Percentiles rank a stretch among this genome's conserved stretches.
Conservation (phyloP, 1,140 invertebrate genomes). For the Diploscapter pachys region DNA sequence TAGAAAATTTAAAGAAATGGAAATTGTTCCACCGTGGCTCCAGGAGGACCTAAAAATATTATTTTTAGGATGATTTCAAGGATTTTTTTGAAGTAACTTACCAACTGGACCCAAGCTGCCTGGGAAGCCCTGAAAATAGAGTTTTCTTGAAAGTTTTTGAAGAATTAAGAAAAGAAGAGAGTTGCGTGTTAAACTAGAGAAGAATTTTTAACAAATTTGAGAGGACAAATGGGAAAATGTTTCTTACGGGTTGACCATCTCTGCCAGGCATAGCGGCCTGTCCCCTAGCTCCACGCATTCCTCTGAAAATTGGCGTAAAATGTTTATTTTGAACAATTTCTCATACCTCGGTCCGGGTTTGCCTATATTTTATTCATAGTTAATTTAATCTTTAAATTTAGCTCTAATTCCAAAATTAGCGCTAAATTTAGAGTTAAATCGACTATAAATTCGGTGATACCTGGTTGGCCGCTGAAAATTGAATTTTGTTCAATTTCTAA, state of each 20-base stretch:
- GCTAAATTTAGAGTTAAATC: not conserved
- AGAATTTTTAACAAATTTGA: too few relatives aligned
- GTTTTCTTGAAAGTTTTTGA: too few relatives aligned
- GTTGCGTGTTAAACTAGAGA: too few relatives aligned
- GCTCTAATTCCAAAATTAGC: constrained; percentile 28
- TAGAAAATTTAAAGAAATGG: too few relatives aligned
- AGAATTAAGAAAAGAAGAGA: too few relatives aligned
- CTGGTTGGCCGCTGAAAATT: not conserved
- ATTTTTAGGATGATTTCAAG: constrained; percentile 32
- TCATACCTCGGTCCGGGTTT: constrained; percentile 19
- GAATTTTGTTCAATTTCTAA: not conserved
- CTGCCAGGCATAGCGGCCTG: constrained; percentile 32
- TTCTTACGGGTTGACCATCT: constrained; percentile 31
- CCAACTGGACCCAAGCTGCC: constrained; percentile 32
- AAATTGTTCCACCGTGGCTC: constrained; percentile 5
- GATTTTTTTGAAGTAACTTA: too few relatives aligned
- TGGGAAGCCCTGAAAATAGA: constrained; percentile 16
- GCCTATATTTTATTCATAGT: constrained; percentile 9
- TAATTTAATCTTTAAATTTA: not conserved
- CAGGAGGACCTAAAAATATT: constrained; percentile 39
- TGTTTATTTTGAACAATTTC: too few relatives aligned
- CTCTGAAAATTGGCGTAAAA: constrained; percentile 4
- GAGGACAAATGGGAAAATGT: too few relatives aligned
- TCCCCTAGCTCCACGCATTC: constrained; percentile 40
- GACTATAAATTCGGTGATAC: constrained; percentile 18